Evolutionary conservation across 1,140 invertebrate genomes (phyloP).

Genomic region (Drosophila persimilis): DNA sequence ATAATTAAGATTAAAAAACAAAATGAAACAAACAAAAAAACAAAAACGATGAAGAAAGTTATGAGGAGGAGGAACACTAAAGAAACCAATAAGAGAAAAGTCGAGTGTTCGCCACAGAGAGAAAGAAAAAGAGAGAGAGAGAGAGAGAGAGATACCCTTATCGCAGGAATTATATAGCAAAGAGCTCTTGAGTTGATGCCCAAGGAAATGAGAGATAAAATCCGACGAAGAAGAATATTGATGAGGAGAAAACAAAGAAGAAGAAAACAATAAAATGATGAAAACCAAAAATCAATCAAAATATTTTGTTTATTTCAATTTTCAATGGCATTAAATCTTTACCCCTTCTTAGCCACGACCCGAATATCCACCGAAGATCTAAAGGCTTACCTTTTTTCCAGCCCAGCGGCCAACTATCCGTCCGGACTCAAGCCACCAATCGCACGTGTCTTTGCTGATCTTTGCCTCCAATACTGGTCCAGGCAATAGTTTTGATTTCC

Average conservation of each 20-base stretch:
- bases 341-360: neutral
- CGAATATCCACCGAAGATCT: neutral
- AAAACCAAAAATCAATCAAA: conserved; percentile 3
- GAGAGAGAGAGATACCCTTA: conserved; percentile 40
- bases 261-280: conserved; percentile 5
- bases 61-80: too few species aligned
- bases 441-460: too few species aligned
- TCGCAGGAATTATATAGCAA: conserved; percentile 48
- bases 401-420: too few species aligned
- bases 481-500: too few species aligned
- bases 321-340: conserved; percentile 8
- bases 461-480: too few species aligned
- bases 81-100: conserved; percentile 11
- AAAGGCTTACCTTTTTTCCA: too few species aligned
- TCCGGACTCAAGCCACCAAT: too few species aligned
- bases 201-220: conserved; percentile 67
- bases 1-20: conserved; percentile 66
- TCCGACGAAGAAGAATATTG: conserved; percentile 27
- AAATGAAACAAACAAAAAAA: neutral
- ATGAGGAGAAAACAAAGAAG: conserved; percentile 34
- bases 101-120: conserved; percentile 2
- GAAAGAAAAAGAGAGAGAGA: conserved; percentile 32
- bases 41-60: neutral
- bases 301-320: neutral
- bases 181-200: conserved; percentile 51